Base-by-base conservation (phyloP, 2,888 invertebrate species). In the Acleris holmiana region DNA sequence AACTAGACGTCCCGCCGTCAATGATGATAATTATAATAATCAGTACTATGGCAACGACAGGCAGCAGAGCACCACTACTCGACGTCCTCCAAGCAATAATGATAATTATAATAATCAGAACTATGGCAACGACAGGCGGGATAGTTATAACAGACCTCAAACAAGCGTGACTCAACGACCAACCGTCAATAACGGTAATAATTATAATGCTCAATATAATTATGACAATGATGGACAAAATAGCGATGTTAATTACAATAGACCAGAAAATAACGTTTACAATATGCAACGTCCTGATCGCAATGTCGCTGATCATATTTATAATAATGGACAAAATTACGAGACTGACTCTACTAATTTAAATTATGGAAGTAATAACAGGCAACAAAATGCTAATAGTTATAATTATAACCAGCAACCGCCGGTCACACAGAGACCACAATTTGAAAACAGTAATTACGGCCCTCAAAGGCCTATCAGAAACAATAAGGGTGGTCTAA, bases 161-260 rank as follows among this genome's bases (percentile, higher is more conserved):
- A n/a, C 15, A n/a, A 15, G 6, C 35, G 35, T 35, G 5, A 44
- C 44, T 51, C 49, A 56, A 4, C 49, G 49, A 4, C 55, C 49
- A 8, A 21, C 10, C 1, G 10, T 10, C 2, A 51, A n/a, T 35
- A 35, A 35, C n/a, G 29, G 8, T 29, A 8, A 10, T 0, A 5
- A 51, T 35, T 18, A 51, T 29, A 19, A 41, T n/a, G 21, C 15
- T 40, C 53, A 40, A 7, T 40, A 53, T 51, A 25, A 51, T 51
- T n/a, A 53, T 51, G n/a, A 51, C 15, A 40, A 15, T 35, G 29
- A 35, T 29, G n/a, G 50, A 23, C 50, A 23, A 6, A 49, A 15
- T 35, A 46, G 35, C 54, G 40, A 62, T 56, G 35, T 21, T 2
- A 62, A 62, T 25, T 50, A 62, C 29, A 60, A 59, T 21, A 46